Evolutionary conservation across 1,140 invertebrate genomes (phyloP), one percentile per base, ranked within the genome.

Genomic region (Megathymus violae): DNA sequence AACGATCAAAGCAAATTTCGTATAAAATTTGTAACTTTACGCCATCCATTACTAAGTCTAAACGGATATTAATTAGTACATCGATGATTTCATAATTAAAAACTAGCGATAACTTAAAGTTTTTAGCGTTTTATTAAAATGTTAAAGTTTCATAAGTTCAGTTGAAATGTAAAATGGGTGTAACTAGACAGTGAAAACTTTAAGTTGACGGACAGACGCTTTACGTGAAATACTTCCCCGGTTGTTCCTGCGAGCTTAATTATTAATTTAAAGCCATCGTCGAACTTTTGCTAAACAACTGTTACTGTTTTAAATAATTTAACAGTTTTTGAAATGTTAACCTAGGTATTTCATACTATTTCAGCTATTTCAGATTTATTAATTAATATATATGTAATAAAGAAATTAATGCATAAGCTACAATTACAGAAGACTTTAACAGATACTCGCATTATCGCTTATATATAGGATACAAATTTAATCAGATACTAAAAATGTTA

Each of bases 1-100:
- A 87, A 84, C 77, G 75, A 80, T 79, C 62, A 71, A 76, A 84
- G 78, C 81, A 88, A 83, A 89, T 88, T 87, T 75, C 85, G 85
- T 82, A 86, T 86, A 77, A 40, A 22, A 19, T 15, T 27, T 44
- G 2, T 31, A n/a, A 52, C 4, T 36, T 19, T 11, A 13, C 19
- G 10, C 13, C 22, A 19, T 50, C 15, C 13, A 7, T 22, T 9
- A 22, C 19, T 22, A 22, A 22, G 50, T 46, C 58, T 31, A 56
- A 58, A 64, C 38, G 38, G 43, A 25, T 43, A 22, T 3, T 22
- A n/a, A 2, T 22, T 22, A 22, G 2, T 22, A 22, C 19, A 22
- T 15, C 4, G 36, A 40, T 14, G 36, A 36, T 41, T 54, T 41
- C 25, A 13, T 41, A 54, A 22, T 52, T 52, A 52, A 17, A 17